A percentile compares a stretch with the other conserved stretches of the same genome.
phyloP scores from a whole-genome alignment of 2,888 invertebrate genomes.

The Phortica magna region DNA sequence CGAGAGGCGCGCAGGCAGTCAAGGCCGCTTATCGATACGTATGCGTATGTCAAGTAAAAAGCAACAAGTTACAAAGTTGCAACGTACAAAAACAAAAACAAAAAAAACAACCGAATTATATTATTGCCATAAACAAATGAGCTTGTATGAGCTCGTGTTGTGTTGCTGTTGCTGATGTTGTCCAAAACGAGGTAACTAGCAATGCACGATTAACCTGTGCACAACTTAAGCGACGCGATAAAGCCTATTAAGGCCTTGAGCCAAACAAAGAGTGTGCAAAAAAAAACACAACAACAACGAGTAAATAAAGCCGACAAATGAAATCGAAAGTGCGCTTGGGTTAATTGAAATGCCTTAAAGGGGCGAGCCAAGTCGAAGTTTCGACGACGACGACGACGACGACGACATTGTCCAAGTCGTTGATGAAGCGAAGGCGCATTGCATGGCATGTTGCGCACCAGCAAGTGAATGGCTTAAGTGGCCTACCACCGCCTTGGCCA shows the following conservation, averaged over 20 bases:
- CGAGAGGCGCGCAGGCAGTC: slow-evolving; percentile 9
- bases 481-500: slow-evolving; percentile 38
- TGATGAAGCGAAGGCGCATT: slow-evolving; percentile 20
- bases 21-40: slow-evolving; percentile 26
- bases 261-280: slow-evolving; percentile 17
- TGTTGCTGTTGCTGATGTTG: not conserved
- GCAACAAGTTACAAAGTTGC: slow-evolving; percentile 14
- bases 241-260: slow-evolving; percentile 37
- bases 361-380: slow-evolving; percentile 50
- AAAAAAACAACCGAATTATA: slow-evolving; percentile 56
- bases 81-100: slow-evolving; percentile 41
- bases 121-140: slow-evolving; percentile 64
- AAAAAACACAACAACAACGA: slow-evolving; percentile 4
- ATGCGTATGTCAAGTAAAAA: slow-evolving; percentile 25
- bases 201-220: slow-evolving; percentile 15
- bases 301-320: slow-evolving; percentile 49
- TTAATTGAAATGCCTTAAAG: slow-evolving; percentile 69
- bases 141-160: slow-evolving; percentile 39
- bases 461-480: slow-evolving; percentile 44
- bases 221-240: slow-evolving; percentile 54
- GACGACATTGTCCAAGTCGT: not conserved
- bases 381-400: not conserved
- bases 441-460: slow-evolving; percentile 34
- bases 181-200: slow-evolving; percentile 21
- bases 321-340: slow-evolving; percentile 67